Percentiles rank a stretch among this genome's conserved stretches.
phyloP scores from a whole-genome alignment of 2,113 vertebrate genomes.

The Hiodon tergisus region DNA sequence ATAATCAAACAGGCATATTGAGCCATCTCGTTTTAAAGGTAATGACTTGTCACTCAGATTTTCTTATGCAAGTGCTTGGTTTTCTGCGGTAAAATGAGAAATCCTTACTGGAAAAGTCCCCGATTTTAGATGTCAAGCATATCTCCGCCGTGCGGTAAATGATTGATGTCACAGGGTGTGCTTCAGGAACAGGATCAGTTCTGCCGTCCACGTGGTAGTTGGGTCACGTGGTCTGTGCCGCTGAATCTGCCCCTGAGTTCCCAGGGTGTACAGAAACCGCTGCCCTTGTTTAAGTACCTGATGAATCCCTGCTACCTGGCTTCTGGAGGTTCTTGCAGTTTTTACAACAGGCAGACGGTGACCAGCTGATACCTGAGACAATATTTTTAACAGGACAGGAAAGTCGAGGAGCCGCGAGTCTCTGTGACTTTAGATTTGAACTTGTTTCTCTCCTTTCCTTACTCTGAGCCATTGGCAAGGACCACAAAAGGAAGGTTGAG shows the following conservation, averaged over 20 bases:
- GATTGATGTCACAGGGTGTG: not conserved
- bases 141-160: not conserved
- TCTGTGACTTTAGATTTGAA: too few relatives aligned
- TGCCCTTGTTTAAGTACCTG: not conserved
- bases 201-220: not conserved
- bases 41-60: slow-evolving; percentile 24
- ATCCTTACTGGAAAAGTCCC: too few relatives aligned
- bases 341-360: too few relatives aligned
- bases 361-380: too few relatives aligned
- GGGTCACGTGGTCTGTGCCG: not conserved
- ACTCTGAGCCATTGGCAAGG: too few relatives aligned
- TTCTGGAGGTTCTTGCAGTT: too few relatives aligned
- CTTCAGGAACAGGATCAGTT: not conserved
- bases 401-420: too few relatives aligned
- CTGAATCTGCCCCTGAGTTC: not conserved
- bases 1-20: slow-evolving; percentile 17
- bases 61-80: slow-evolving; percentile 24
- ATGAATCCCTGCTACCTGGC: not conserved
- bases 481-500: too few relatives aligned
- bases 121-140: not conserved
- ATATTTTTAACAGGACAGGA: too few relatives aligned
- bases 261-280: too few relatives aligned
- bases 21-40: slow-evolving; percentile 28
- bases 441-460: too few relatives aligned
- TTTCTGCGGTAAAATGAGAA: slow-evolving; percentile 19